Evolutionary conservation across 1,140 invertebrate species (phyloP).

Genomic region (Homarus americanus): DNA sequence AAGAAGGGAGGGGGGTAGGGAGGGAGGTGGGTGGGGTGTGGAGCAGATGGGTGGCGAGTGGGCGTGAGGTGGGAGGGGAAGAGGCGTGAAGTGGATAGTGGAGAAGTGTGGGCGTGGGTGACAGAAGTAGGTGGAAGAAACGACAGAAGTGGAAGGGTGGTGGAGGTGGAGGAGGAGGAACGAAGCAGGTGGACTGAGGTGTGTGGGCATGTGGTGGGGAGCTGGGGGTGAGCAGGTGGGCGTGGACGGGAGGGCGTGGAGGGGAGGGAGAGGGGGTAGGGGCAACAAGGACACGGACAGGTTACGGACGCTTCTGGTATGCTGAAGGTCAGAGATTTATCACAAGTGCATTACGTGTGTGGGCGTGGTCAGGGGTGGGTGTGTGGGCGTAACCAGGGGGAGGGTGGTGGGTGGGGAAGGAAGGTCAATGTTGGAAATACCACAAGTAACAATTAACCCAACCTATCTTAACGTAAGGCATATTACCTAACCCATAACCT

Average conservation of each 20-base stretch:
- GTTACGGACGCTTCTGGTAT: conserved; percentile 1
- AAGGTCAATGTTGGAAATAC: too few relatives aligned
- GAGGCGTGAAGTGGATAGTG: not conserved
- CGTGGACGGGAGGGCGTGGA: not conserved
- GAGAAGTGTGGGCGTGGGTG: not conserved
- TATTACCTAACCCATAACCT: too few relatives aligned
- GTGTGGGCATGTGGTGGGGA: not conserved
- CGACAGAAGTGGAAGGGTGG: too few relatives aligned
- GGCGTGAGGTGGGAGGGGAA: too few relatives aligned
- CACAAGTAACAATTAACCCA: too few relatives aligned
- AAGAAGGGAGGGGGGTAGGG: too few relatives aligned
- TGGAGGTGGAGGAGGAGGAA: not conserved
- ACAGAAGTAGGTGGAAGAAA: not conserved
- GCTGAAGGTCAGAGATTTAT: conserved; percentile 21
- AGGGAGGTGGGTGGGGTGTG: too few relatives aligned
- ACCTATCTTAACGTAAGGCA: too few relatives aligned
- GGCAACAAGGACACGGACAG: conserved; percentile 6
- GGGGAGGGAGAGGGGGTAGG: not conserved
- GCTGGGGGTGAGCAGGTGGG: not conserved
- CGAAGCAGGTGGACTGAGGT: not conserved
- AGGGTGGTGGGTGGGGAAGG: not conserved
- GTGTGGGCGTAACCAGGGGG: not conserved
- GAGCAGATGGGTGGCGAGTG: too few relatives aligned
- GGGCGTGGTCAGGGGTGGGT: not conserved
- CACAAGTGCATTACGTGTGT: not conserved